Percentiles rank a stretch among this genome's conserved stretches.
These are phyloP conservation scores for Seriola rivoliana DNA, from an alignment of 2,113 vertebrate genomes.

Conservation along the genomic window DNA sequence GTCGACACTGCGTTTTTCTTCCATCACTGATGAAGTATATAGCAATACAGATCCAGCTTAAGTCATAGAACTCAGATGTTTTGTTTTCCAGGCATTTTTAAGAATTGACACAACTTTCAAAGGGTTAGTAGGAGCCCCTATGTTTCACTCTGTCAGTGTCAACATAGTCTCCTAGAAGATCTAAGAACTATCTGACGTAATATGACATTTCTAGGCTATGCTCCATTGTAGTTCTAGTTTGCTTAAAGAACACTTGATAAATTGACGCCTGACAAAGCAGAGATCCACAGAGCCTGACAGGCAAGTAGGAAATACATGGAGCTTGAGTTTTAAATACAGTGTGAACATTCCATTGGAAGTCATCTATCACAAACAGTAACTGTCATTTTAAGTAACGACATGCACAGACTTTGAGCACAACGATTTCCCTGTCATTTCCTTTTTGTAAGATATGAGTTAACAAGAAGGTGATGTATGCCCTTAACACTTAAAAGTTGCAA, in stretches of 20 bases:
- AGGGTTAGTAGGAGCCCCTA: not conserved
- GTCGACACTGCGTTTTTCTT: not conserved
- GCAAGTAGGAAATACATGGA: not conserved
- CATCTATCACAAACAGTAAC: not conserved
- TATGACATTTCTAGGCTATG: slow-evolving; percentile 30
- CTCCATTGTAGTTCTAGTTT: slow-evolving; percentile 2
- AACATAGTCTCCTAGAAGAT: slow-evolving; percentile 24
- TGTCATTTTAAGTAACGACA: not conserved
- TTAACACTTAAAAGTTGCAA: not conserved
- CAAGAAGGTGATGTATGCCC: slow-evolving; percentile 2
- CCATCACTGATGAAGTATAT: not conserved
- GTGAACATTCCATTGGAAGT: not conserved
- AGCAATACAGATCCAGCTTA: not conserved
- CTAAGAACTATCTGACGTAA: not conserved
- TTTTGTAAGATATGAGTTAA: slow-evolving; percentile 12
- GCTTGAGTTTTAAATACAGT: not conserved
- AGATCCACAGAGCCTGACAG: not conserved
- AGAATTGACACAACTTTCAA: not conserved
- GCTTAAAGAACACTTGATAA: slow-evolving; percentile 14
- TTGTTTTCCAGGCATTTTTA: slow-evolving; percentile 2
- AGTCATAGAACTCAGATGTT: not conserved
- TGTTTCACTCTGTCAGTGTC: slow-evolving; percentile 18
- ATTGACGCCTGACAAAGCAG: not conserved
- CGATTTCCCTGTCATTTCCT: not conserved
- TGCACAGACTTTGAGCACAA: slow-evolving; percentile 23